These are phyloP conservation scores for Apis laboriosa DNA, from an alignment of 1,140 invertebrate species.

Conservation along the genomic window DNA sequence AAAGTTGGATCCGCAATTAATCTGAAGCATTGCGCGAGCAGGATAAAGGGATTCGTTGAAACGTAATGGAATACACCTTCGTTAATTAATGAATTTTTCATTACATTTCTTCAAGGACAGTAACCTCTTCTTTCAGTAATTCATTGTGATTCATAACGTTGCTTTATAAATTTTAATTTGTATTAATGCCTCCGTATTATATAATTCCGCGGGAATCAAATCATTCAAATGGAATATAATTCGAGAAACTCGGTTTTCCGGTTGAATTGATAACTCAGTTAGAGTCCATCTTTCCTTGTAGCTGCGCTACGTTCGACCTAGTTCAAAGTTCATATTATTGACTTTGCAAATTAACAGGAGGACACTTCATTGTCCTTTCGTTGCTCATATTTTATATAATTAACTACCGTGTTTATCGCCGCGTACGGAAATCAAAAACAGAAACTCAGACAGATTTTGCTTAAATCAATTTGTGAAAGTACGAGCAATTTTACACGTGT, in stretches of 20 bases:
- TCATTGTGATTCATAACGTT: background rate
- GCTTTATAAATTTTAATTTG: slow-evolving; percentile 2
- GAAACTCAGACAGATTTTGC: too few relatives aligned
- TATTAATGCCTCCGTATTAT: background rate
- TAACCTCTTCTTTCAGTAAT: too few relatives aligned
- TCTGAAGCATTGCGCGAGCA: background rate
- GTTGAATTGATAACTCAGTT: slow-evolving; percentile 40
- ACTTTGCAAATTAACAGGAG: slow-evolving; percentile 17
- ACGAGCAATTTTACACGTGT: too few relatives aligned
- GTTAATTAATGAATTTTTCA: background rate
- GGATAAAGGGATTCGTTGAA: background rate
- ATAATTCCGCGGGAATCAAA: too few relatives aligned
- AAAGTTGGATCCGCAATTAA: slow-evolving; percentile 15
- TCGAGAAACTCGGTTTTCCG: background rate
- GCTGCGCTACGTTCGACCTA: background rate
- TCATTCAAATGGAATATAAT: slow-evolving; percentile 1
- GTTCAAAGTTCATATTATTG: slow-evolving; percentile 39
- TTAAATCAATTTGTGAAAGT: too few relatives aligned
- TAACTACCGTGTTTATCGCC: background rate
- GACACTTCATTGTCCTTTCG: background rate
- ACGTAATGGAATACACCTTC: too few relatives aligned
- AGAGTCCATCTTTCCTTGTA: slow-evolving; percentile 12
- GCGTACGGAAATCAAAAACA: background rate
- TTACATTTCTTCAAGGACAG: background rate
- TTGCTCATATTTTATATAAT: background rate